These are phyloP conservation scores for Folsomia candida DNA, from an alignment of 2,888 invertebrate genomes.

Conservation along the genomic window DNA sequence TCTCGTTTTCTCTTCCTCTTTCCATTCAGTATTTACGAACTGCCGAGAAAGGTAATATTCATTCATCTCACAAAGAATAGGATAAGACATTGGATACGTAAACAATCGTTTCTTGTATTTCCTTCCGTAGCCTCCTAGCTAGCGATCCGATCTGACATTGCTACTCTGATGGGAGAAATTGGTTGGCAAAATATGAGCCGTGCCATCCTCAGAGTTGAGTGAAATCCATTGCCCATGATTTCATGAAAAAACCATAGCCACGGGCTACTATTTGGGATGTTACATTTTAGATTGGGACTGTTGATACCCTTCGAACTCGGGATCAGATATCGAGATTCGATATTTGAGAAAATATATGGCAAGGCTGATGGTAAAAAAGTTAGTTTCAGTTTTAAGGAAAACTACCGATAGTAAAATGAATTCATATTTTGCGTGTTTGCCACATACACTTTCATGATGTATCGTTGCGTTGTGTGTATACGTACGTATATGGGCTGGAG, in stretches of 20 bases:
- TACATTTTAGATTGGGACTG: constrained; percentile 1
- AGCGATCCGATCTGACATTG: background rate
- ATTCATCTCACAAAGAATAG: constrained; percentile 9
- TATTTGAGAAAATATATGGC: background rate
- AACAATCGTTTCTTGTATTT: background rate
- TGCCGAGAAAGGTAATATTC: constrained; percentile 9
- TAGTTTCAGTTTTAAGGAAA: background rate
- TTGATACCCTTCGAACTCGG: background rate
- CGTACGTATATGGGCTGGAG: background rate
- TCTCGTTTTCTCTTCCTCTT: background rate
- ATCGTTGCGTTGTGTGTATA: background rate
- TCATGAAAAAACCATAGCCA: constrained; percentile 2
- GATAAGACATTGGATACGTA: constrained; percentile 6
- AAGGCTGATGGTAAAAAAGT: background rate
- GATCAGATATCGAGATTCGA: background rate
- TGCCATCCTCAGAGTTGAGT: background rate
- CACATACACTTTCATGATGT: constrained; percentile 1
- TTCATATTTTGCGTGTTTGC: constrained; percentile 7
- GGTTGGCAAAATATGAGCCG: constrained; percentile 2
- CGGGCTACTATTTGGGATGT: background rate
- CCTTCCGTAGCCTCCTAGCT: background rate
- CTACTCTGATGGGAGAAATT: background rate
- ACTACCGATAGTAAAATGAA: background rate
- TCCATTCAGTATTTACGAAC: background rate
- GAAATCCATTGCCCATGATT: background rate